Evolutionary conservation across 2,113 vertebrate species (phyloP).

Genomic region (Erythrocercus mccallii): DNA sequence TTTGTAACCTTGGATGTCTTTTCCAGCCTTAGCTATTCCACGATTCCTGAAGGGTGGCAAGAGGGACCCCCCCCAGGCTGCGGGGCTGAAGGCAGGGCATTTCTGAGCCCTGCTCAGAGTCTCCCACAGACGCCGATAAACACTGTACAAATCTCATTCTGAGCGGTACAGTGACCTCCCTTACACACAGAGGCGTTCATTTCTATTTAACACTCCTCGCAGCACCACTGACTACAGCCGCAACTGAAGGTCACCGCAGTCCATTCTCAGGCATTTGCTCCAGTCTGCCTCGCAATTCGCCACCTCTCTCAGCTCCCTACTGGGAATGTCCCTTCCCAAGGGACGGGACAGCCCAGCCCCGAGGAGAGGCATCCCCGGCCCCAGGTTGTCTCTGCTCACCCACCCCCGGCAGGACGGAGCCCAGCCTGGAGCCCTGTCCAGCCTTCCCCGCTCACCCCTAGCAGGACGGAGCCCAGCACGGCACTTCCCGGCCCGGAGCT

Average conservation of each 20-base stretch:
- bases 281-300: fast-evolving
- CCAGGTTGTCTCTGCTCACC: not conserved
- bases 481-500: not conserved
- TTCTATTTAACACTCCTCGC: fast-evolving
- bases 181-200: fast-evolving
- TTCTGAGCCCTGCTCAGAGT: too few species aligned
- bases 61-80: fast-evolving
- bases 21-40: not conserved
- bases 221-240: fast-evolving
- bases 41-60: fast-evolving
- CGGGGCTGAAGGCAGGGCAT: too few species aligned
- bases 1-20: fast-evolving
- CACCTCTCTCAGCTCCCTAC: too few species aligned
- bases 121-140: fast-evolving
- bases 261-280: fast-evolving
- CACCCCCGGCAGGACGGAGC: not conserved
- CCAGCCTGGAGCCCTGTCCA: too few species aligned
- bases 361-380: not conserved
- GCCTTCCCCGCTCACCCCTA: not conserved
- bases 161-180: fast-evolving
- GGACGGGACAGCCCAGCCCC: not conserved
- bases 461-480: not conserved
- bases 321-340: fast-evolving
- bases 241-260: fast-evolving
- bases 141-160: fast-evolving